These are phyloP conservation scores for Chitala chitala DNA, from an alignment of 2,113 vertebrate species.

Conservation along the genomic window DNA sequence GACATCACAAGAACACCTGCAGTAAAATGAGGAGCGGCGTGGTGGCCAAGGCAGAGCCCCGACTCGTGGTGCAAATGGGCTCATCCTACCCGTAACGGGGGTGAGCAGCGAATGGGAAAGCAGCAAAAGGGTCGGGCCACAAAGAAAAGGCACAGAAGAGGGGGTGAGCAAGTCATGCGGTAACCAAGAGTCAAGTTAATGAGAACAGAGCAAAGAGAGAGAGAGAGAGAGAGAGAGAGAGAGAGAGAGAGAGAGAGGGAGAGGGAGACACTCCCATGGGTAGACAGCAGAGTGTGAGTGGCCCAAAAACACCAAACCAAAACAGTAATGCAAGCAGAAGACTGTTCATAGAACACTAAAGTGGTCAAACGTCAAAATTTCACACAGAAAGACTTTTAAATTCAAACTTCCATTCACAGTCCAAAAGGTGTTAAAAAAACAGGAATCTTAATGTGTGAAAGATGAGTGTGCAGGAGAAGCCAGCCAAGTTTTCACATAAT, in stretches of 20 bases:
- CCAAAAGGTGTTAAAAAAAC: not conserved
- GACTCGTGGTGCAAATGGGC: slow-evolving; percentile 81
- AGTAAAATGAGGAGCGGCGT: slow-evolving; percentile 75
- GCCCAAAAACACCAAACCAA: slow-evolving; percentile 50
- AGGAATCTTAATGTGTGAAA: slow-evolving; percentile 67
- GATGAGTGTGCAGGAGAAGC: slow-evolving; percentile 57
- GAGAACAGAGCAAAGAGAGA: slow-evolving; percentile 21
- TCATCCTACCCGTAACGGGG: slow-evolving; percentile 78
- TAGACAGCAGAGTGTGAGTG: slow-evolving; percentile 46
- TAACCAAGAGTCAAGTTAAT: slow-evolving; percentile 35
- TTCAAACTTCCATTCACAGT: slow-evolving; percentile 24
- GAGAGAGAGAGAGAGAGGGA: slow-evolving; percentile 10
- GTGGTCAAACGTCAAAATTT: slow-evolving; percentile 41
- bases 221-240: slow-evolving; percentile 8
- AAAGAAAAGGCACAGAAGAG: slow-evolving; percentile 28
- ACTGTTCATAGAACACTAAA: slow-evolving; percentile 51
- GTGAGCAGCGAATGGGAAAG: slow-evolving; percentile 68
- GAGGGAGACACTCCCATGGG: slow-evolving; percentile 40
- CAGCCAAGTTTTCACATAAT: slow-evolving; percentile 40
- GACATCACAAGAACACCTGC: slow-evolving; percentile 78
- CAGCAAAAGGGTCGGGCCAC: slow-evolving; percentile 46
- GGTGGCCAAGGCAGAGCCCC: slow-evolving; percentile 68
- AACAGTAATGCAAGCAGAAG: slow-evolving; percentile 44
- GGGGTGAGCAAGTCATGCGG: slow-evolving; percentile 19
- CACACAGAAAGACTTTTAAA: slow-evolving; percentile 46